phyloP scores from a whole-genome alignment of 2,113 vertebrate species.

The Candoia aspera region DNA sequence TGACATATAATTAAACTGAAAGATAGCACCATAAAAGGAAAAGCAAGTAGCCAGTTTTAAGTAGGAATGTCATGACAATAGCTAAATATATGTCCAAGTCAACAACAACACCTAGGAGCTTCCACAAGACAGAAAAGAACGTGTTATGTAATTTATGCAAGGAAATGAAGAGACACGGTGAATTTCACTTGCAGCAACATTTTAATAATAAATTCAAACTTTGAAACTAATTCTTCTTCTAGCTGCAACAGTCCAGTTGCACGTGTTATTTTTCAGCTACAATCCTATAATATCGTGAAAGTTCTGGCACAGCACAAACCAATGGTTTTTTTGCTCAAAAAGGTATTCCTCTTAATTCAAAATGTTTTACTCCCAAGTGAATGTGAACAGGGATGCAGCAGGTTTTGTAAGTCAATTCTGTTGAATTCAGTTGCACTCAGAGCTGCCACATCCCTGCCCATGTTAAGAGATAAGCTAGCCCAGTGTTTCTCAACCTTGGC shows the following conservation, averaged over 20 bases:
- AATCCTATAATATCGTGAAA: neutral
- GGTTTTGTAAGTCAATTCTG: neutral
- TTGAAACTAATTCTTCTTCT: neutral
- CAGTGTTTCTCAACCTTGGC: no score
- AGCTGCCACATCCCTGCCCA: neutral
- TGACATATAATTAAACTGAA: neutral
- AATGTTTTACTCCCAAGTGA: neutral
- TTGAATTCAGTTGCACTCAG: neutral
- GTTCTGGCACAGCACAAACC: neutral
- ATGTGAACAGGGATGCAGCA: neutral
- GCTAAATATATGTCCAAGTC: neutral
- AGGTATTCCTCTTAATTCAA: neutral
- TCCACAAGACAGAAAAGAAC: neutral
- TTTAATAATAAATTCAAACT: neutral
- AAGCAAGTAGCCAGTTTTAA: accelerated
- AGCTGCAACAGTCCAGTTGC: neutral
- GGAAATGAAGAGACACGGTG: neutral
- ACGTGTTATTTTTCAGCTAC: neutral
- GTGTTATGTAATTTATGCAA: neutral
- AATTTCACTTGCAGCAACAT: neutral
- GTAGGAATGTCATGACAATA: neutral
- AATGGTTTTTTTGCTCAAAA: neutral
- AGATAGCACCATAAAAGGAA: neutral
- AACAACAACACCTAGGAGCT: neutral
- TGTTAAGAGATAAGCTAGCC: neutral